Base-by-base conservation (phyloP, 2,113 vertebrate genomes). In the Cacatua alba region DNA sequence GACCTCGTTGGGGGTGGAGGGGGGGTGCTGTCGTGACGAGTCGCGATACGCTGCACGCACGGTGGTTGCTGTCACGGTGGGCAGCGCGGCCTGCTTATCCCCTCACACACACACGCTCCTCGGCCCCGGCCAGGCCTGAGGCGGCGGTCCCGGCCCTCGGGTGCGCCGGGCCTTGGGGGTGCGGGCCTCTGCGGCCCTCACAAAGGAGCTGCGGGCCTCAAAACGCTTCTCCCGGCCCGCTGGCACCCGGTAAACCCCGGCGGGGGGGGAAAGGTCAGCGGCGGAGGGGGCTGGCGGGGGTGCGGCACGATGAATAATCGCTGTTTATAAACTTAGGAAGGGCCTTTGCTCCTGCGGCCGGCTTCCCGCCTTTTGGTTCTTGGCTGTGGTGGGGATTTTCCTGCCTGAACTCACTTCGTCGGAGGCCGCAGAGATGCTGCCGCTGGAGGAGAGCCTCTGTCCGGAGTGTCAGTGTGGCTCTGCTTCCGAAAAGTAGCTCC, bases 381-480 rank as follows among this genome's bases (percentile, higher is more conserved):
- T 7, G 53, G n/a, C 29, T 26, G 55, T 37, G 33, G 48, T 16
- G 43, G 60, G 70, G 2, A 29, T 48, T 11, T 33, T 11, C 31
- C 16, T 44, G 62, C 69, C 1, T 48, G 6, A 10, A 67, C 20
- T 55, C 53, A 5, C 37, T 63, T 52, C 26, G 7, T 14, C 25
- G 4, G 5, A 48, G 65, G 48, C 64, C 17, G 2, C 11, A 25
- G 59, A 16, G 37, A n/a, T 15, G 53, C 26, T 1, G 1, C 39
- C 10, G 0, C 72, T 21, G 1, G 3, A 18, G 44, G 49, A 25
- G 5, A 35, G 4, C 23, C 44, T 62, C 48, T 6, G 26, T 1
- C 14, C 3, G 5, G 18, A 44, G 5, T 15, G 60, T 9, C 39
- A 3, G 5, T 9, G 46, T 10, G 59, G 24, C 31, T 57, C 37